These are phyloP conservation scores for Drosophila parthenogenetica DNA, from an alignment of 2,888 invertebrate genomes.

Conservation along the genomic window DNA sequence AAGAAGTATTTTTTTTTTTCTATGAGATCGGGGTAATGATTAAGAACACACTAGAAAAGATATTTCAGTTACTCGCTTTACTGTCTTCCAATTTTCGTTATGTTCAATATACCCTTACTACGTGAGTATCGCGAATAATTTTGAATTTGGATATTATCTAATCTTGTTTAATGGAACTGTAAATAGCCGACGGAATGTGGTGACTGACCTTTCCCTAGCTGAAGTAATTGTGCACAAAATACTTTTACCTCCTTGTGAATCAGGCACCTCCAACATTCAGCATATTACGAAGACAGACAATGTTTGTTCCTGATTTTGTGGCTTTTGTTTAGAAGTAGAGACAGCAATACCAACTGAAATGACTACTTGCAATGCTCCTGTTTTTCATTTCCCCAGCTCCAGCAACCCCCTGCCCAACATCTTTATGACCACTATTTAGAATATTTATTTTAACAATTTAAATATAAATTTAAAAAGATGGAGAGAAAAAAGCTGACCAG, in stretches of 20 bases:
- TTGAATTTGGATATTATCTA: neutral
- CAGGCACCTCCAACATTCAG: no score
- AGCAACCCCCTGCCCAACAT: neutral
- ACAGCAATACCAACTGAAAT: slow-evolving; percentile 68
- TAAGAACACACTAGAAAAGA: no score
- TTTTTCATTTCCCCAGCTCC: neutral
- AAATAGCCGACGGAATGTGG: neutral
- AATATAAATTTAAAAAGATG: slow-evolving; percentile 65
- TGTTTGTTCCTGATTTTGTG: slow-evolving; percentile 9
- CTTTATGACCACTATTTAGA: slow-evolving; percentile 6
- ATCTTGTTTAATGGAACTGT: neutral
- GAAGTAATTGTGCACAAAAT: neutral
- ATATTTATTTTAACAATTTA: slow-evolving; percentile 64
- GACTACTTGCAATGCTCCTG: slow-evolving; percentile 16
- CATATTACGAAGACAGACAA: no score
- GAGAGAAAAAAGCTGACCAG: slow-evolving; percentile 44
- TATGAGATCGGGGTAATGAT: no score
- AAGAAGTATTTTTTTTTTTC: no score
- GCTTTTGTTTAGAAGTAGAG: slow-evolving; percentile 68
- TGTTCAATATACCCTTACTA: neutral
- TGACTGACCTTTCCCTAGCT: slow-evolving; percentile 15
- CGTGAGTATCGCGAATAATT: neutral
- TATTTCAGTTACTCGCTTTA: no score
- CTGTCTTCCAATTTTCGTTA: no score
- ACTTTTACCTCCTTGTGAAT: neutral